These are phyloP conservation scores for Pseudachorutes palmiensis DNA, from an alignment of 1,140 invertebrate species.

Conservation along the genomic window DNA sequence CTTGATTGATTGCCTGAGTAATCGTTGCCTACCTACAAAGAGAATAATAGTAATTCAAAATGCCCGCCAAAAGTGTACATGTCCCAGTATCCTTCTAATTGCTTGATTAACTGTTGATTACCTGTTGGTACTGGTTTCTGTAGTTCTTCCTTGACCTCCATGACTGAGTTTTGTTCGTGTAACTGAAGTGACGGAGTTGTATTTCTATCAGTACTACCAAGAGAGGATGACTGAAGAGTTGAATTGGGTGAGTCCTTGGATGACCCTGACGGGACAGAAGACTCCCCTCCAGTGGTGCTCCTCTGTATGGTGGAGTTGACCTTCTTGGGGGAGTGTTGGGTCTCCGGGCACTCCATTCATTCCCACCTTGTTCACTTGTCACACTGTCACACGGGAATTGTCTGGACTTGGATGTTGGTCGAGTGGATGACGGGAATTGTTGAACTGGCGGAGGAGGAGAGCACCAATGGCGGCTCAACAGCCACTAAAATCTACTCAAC, in stretches of 20 bases:
- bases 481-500: slow-evolving; percentile 1
- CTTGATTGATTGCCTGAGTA: not conserved
- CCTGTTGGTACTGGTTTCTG: not conserved
- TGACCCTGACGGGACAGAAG: not conserved
- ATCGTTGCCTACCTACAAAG: not conserved
- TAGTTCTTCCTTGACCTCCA: not conserved
- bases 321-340: not conserved
- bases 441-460: not conserved
- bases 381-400: not conserved
- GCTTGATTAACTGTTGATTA: too few relatives aligned
- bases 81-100: too few relatives aligned
- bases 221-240: too few relatives aligned
- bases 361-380: slow-evolving; percentile 4
- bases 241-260: too few relatives aligned
- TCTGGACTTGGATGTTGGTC: too few relatives aligned
- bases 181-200: too few relatives aligned
- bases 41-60: not conserved
- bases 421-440: not conserved
- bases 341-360: not conserved
- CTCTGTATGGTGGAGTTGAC: not conserved
- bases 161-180: too few relatives aligned
- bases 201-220: too few relatives aligned
- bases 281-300: not conserved
- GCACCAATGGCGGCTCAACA: slow-evolving; percentile 10
- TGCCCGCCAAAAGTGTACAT: not conserved